Conservation (phyloP, 1,140 invertebrate species). For the Hetaerina americana region DNA sequence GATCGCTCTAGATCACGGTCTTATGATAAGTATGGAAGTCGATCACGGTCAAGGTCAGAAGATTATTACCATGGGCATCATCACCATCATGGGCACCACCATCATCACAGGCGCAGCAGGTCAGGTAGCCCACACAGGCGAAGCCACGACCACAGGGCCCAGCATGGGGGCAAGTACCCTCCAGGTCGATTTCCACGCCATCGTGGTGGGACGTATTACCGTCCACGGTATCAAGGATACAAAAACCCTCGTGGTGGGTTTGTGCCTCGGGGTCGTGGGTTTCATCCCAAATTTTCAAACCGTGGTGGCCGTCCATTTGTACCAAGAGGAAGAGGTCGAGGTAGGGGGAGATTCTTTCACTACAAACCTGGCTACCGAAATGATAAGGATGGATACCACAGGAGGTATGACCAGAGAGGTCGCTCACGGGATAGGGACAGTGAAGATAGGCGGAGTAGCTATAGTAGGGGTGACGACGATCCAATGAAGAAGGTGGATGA, state of each 20-base stretch:
- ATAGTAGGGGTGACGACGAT: conserved; percentile 34
- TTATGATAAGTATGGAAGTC: conserved; percentile 26
- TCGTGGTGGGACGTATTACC: conserved; percentile 54
- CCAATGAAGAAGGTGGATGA: conserved; percentile 43
- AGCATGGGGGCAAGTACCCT: conserved; percentile 23
- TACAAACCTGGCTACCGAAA: conserved; percentile 22
- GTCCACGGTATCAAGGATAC: conserved; percentile 50
- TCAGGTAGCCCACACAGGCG: conserved; percentile 40
- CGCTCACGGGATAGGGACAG: conserved; percentile 30
- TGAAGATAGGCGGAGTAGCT: conserved; percentile 38
- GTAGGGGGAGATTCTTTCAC: conserved; percentile 31
- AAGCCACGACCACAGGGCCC: conserved; percentile 24
- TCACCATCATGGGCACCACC: conserved; percentile 42
- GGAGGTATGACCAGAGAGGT: conserved; percentile 25
- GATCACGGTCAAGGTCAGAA: conserved; percentile 32
- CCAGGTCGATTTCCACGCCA: conserved; percentile 40
- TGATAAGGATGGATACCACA: conserved; percentile 17
- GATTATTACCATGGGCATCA: conserved; percentile 31
- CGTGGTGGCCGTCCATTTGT: conserved; percentile 39
- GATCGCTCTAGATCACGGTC: conserved; percentile 26
- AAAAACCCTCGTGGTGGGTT: conserved; percentile 28
- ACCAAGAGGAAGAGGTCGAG: conserved; percentile 28
- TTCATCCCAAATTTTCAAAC: conserved; percentile 22
- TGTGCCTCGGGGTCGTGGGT: conserved; percentile 18
- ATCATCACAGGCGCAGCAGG: conserved; percentile 36